phyloP scores from a whole-genome alignment of 2,113 vertebrate genomes.

The Myotis brandtii region DNA sequence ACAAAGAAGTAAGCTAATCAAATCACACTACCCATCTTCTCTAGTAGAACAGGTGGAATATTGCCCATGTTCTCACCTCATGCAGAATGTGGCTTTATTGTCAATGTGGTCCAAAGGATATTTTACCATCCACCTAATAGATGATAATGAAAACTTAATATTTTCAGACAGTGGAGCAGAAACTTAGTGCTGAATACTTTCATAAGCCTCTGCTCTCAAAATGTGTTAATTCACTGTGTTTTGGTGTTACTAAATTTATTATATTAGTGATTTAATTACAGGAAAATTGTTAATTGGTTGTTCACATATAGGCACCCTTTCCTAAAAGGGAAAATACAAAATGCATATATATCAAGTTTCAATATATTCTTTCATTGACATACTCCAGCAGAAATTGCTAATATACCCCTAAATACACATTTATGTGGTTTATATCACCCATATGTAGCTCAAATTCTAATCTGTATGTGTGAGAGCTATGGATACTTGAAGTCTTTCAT shows the following conservation, averaged over 20 bases:
- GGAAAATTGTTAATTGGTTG: background rate
- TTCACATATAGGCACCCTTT: background rate
- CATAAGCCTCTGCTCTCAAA: background rate
- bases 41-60: background rate
- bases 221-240: background rate
- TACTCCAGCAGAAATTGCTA: background rate
- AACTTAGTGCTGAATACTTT: background rate
- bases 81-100: background rate
- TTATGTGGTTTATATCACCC: background rate
- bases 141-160: background rate
- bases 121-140: background rate
- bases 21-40: background rate
- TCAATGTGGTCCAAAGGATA: background rate
- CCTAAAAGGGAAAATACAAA: background rate
- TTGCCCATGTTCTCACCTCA: background rate
- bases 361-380: background rate
- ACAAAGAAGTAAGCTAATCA: background rate
- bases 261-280: background rate
- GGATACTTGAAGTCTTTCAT: constrained; percentile 37
- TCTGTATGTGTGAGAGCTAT: background rate
- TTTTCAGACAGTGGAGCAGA: background rate
- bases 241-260: background rate
- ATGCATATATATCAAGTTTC: background rate
- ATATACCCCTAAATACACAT: background rate
- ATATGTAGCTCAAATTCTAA: background rate